phyloP scores from a whole-genome alignment of 2,888 invertebrate genomes.

The Seira musarum region DNA sequence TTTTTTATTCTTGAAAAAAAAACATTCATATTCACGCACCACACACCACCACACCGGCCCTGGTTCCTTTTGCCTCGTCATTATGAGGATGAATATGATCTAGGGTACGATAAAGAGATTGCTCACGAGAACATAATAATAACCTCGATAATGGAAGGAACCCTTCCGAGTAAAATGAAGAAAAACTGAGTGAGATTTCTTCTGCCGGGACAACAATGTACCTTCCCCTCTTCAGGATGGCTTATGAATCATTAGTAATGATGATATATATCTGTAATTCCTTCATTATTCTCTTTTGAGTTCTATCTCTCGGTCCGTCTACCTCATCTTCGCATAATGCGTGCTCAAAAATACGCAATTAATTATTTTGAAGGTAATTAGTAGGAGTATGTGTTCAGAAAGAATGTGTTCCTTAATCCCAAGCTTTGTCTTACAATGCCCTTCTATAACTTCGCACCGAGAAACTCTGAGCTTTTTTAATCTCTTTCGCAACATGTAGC shows the following conservation, averaged over 20 bases:
- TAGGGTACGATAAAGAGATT: constrained; percentile 44
- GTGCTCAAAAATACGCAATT: too few species aligned
- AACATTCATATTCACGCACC: not conserved
- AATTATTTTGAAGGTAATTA: not conserved
- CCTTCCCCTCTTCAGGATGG: too few species aligned
- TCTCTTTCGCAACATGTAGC: too few species aligned
- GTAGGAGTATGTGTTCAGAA: too few species aligned
- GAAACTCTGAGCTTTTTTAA: too few species aligned
- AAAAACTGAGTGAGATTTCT: constrained; percentile 24
- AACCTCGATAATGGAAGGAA: constrained; percentile 51
- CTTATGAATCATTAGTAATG: not conserved
- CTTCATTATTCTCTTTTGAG: not conserved
- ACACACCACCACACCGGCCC: not conserved
- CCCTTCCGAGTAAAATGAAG: constrained; percentile 43
- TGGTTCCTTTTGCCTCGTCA: constrained; percentile 28
- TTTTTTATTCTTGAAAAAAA: not conserved
- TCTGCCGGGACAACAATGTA: not conserved
- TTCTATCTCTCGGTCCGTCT: not conserved
- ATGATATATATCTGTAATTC: not conserved
- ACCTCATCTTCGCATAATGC: not conserved
- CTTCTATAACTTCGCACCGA: too few species aligned
- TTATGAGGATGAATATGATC: constrained; percentile 45
- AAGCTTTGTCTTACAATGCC: too few species aligned
- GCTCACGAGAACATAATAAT: constrained; percentile 57
- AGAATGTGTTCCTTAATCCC: too few species aligned